Evolutionary conservation across 2,113 vertebrate species (phyloP), one percentile per base, ranked within the genome.

Genomic region (Tautogolabrus adspersus): DNA sequence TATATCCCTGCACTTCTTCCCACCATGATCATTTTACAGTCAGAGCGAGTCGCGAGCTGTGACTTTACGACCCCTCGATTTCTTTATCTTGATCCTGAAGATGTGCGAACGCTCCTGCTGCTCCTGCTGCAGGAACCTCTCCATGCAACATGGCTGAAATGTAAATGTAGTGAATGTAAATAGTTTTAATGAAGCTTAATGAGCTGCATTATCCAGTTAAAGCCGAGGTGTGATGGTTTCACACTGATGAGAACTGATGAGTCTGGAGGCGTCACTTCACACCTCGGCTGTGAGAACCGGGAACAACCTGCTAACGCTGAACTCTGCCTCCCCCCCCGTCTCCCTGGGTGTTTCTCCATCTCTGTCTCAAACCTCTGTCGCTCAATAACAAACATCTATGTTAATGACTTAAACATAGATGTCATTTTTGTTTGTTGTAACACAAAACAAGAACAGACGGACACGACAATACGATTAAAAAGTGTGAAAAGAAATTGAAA

Each of bases 221-320:
- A 89, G 89, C 71, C 4, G 78, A 92, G 93, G 93, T 81, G 93
- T 91, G 87, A 94, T 62, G 66, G 69, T 77, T 94, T 94, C 90
- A 88, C 91, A 78, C 94, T 84, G 83, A 80, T 86, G 86, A 88
- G 91, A 92, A 89, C 89, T 81, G 92, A 91, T 76, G 87, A 85
- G 88, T 71, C 87, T 56, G 77, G 81, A 86, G 88, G 88, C 79
- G 93, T 85, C 83, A 70, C 66, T 88, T 93, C 88, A 82, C 92
- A 91, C 91, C 84, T 94, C 75, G 63, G 86, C 87, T 87, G 88
- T 93, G 88, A 91, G 91, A 92, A 92, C 59, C 72, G 44, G 77
- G 69, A 60, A 51, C 44, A 34, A 56, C 77, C 52, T 70, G 71
- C 69, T 42, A 72, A 71, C 16, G 58, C 64, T 42, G 12, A 22